phyloP scores from a whole-genome alignment of 2,113 vertebrate genomes.

The Notarius quadriscutis region DNA sequence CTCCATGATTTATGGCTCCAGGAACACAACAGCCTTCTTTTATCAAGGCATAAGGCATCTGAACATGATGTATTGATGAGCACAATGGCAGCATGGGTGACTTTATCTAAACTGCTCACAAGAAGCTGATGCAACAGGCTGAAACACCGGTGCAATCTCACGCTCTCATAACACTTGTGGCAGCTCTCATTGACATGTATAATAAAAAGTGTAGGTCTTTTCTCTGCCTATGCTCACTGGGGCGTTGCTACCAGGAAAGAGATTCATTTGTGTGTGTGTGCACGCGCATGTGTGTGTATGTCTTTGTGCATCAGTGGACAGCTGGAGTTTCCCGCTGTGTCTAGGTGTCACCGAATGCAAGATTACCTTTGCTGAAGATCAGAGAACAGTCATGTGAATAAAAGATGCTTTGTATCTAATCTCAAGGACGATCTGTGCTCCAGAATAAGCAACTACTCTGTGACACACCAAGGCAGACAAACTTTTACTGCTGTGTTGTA shows the following conservation, averaged over 20 bases:
- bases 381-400: neutral
- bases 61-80: conserved; percentile 10
- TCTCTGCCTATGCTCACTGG: neutral
- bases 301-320: neutral
- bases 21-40: neutral
- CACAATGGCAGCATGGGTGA: conserved; percentile 16
- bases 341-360: conserved; percentile 1
- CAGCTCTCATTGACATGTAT: neutral
- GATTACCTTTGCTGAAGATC: neutral
- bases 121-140: conserved; percentile 45
- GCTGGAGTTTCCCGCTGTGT: conserved; percentile 11
- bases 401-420: conserved; percentile 5
- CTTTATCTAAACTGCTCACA: conserved; percentile 18
- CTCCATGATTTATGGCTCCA: neutral
- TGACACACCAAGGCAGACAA: too few relatives aligned
- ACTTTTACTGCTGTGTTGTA: neutral
- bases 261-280: neutral
- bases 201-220: conserved; percentile 1
- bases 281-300: neutral
- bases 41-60: neutral
- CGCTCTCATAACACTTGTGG: conserved; percentile 1
- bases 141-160: conserved; percentile 37
- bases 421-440: neutral
- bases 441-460: neutral
- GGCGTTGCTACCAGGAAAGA: neutral